Base-by-base conservation (phyloP, 2,888 invertebrate species). In the Boloria euphrosyne region DNA sequence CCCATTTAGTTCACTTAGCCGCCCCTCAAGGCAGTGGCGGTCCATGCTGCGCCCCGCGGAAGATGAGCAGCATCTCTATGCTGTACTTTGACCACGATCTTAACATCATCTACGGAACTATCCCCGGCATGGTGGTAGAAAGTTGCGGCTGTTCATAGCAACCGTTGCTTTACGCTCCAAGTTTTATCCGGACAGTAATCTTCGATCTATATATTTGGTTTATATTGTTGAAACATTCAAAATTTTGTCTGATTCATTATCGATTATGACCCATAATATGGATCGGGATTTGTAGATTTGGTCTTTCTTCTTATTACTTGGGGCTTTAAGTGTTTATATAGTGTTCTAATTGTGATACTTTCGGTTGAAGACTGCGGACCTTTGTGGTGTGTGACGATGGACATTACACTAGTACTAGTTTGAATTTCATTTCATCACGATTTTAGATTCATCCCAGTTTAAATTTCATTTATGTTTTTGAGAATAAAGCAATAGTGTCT, bases 81-180 rank as follows among this genome's bases (percentile, higher is more conserved):
- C 93, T 98, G 71, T 98, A 98, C 85, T 98, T 98, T 87, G 97
- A 98, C 85, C 95, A 96, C 76, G 96, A 97, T 76, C 93, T 95
- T 76, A 97, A 97, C 84, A 96, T 98, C 80, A 96, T 98, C 76
- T 96, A 96, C 83, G 97, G 97, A 74, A 95, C 95, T 70, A 93
- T 98, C 76, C 97, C 98, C 6, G 97, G 97, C 27, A 98, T 98
- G 98, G 97, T 98, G 66, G 98, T 98, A 49, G 97, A 98, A 76
- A 94, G 96, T 80, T 98, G 98, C 85, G 98, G 97, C 62, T 98
- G 98, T 87, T 96, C 97, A 91, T 98, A 92, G 89, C 88, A 78
- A 79, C 79, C 72, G 78, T 74, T n/a, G 27, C 4, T 17, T n/a
- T 13, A 13, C 22, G 62, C 63, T 47, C 64, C 60, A 51, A 27